phyloP scores from a whole-genome alignment of 2,113 vertebrate genomes.

The Leptocoma aspasia region DNA sequence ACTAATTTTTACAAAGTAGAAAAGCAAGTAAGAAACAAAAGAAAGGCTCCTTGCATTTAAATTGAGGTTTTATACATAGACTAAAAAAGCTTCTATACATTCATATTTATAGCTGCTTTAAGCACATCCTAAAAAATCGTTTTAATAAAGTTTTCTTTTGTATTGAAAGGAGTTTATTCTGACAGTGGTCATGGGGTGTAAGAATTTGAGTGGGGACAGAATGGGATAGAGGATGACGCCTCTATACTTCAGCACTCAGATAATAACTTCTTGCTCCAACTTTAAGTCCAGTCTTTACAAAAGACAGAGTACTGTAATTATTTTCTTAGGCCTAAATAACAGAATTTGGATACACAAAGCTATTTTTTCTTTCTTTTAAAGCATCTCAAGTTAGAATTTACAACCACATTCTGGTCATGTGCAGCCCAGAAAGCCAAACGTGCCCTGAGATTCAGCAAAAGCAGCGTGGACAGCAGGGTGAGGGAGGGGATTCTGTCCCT shows the following conservation, averaged over 20 bases:
- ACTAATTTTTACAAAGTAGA: background rate
- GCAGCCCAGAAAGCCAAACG: background rate
- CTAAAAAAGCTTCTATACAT: background rate
- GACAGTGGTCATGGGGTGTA: background rate
- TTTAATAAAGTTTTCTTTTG: background rate
- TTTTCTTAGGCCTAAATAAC: background rate
- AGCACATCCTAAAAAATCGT: background rate
- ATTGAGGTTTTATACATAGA: background rate
- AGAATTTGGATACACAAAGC: background rate
- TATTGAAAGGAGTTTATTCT: background rate
- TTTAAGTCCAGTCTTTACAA: background rate
- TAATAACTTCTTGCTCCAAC: background rate
- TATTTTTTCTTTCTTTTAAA: background rate
- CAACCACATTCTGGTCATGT: background rate
- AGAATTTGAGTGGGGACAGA: background rate
- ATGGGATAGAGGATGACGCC: background rate
- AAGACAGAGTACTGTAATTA: background rate
- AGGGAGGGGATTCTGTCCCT: background rate
- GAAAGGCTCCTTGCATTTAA: background rate
- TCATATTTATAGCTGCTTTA: background rate
- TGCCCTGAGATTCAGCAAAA: background rate
- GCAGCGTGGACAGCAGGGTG: fast-evolving
- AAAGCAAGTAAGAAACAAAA: background rate
- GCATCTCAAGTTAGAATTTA: background rate
- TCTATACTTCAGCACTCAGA: background rate